Conservation (phyloP, 2,113 vertebrate genomes). For the Hucho hucho region DNA sequence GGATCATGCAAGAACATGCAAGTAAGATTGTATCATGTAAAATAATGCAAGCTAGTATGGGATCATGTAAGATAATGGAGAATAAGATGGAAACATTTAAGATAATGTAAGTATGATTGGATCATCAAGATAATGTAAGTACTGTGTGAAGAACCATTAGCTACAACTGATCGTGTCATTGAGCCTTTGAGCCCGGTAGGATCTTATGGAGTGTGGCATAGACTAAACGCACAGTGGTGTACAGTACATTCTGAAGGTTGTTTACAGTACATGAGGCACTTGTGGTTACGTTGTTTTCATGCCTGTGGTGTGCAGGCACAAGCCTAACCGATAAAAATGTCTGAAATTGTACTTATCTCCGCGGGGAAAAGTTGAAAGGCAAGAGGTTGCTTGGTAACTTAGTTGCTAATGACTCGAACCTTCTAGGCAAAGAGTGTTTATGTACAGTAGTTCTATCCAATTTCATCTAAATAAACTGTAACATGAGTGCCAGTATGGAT, state of each 20-base stretch:
- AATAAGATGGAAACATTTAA: too few species aligned
- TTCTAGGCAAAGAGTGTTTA: conserved; percentile 56
- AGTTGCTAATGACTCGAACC: conserved; percentile 44
- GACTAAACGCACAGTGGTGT: neutral
- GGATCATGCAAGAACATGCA: too few species aligned
- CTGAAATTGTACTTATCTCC: conserved; percentile 58
- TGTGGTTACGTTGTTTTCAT: conserved; percentile 41
- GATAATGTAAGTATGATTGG: too few species aligned
- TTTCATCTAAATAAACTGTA: conserved; percentile 66
- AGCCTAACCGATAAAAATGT: conserved; percentile 45
- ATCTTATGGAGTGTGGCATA: too few species aligned
- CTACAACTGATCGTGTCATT: too few species aligned
- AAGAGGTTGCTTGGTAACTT: conserved; percentile 32
- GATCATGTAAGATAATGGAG: too few species aligned
- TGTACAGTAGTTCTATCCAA: conserved; percentile 54
- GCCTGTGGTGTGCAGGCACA: conserved; percentile 31
- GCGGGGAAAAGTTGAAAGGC: conserved; percentile 51
- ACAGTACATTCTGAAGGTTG: conserved; percentile 10
- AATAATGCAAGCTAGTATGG: too few species aligned
- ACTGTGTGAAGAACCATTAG: too few species aligned
- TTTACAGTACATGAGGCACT: conserved; percentile 34
- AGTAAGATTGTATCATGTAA: too few species aligned
- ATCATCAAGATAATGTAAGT: too few species aligned
- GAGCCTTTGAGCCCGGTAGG: too few species aligned
- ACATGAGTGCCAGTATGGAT: conserved; percentile 46